Evolutionary conservation across 2,888 invertebrate genomes (phyloP).

Genomic region (Eupithecia subumbrata): DNA sequence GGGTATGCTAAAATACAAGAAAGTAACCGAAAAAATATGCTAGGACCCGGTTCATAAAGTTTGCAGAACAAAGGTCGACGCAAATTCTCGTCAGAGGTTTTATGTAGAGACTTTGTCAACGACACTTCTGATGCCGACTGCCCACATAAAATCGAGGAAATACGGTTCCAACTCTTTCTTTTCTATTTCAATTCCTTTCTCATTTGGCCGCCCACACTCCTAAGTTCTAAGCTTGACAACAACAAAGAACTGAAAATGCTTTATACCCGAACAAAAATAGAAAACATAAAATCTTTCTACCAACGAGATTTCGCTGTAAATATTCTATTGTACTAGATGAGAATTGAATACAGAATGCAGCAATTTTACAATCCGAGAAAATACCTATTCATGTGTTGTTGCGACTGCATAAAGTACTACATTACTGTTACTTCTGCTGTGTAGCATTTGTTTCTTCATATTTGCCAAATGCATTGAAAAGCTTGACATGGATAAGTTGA

Average conservation of each 20-base stretch:
- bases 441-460: neutral
- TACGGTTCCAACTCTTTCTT: conserved; percentile 5
- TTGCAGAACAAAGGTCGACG: conserved; percentile 26
- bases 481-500: no score
- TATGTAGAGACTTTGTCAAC: neutral
- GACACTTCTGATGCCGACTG: conserved; percentile 6
- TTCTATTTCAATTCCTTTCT: neutral
- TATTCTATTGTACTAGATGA: conserved; percentile 32
- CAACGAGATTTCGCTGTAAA: conserved; percentile 32
- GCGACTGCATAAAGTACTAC: neutral
- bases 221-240: conserved; percentile 13
- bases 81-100: conserved; percentile 15
- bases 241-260: conserved; percentile 14
- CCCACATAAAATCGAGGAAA: conserved; percentile 19
- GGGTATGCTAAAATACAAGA: neutral
- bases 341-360: conserved; percentile 31
- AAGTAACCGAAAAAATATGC: neutral
- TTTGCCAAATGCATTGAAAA: neutral
- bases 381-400: conserved; percentile 6
- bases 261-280: conserved; percentile 17
- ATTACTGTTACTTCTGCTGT: neutral
- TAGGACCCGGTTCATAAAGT: neutral
- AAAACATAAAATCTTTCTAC: conserved; percentile 33
- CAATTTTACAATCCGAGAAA: conserved; percentile 19
- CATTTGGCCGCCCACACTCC: neutral